Evolutionary conservation across 2,888 invertebrate genomes (phyloP).

Genomic region (Nebria brevicollis): DNA sequence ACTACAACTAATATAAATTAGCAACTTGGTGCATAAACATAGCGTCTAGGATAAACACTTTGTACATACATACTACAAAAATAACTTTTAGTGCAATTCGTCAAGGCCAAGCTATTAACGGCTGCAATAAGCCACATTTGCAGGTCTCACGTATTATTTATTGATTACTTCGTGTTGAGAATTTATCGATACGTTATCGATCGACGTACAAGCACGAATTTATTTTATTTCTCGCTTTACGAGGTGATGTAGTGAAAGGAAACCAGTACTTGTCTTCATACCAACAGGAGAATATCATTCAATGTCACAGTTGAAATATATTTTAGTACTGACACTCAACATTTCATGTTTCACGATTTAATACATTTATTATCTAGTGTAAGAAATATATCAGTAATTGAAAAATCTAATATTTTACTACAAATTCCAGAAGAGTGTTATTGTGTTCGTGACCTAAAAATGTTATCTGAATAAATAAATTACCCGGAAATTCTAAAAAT

Average conservation of each 20-base stretch:
- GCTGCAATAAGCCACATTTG: background rate
- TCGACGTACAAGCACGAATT: background rate
- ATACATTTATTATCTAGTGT: too few species aligned
- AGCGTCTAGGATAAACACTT: background rate
- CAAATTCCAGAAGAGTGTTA: background rate
- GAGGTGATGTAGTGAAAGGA: background rate
- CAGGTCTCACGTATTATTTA: background rate
- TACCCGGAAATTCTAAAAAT: constrained; percentile 13
- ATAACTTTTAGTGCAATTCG: background rate
- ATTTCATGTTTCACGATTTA: too few species aligned
- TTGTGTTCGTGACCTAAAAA: constrained; percentile 12
- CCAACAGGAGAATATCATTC: background rate
- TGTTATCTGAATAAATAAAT: constrained; percentile 6
- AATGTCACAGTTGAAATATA: background rate
- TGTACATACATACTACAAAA: background rate
- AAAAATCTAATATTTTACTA: background rate
- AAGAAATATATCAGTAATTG: background rate
- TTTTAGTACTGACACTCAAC: background rate
- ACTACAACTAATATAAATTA: background rate
- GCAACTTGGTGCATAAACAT: background rate
- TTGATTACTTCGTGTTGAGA: background rate
- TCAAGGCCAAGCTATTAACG: background rate
- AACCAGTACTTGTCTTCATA: background rate
- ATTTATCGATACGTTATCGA: background rate
- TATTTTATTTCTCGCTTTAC: background rate